Conservation (phyloP, 2,113 vertebrate genomes). For the Dicrurus megarhynchus region DNA sequence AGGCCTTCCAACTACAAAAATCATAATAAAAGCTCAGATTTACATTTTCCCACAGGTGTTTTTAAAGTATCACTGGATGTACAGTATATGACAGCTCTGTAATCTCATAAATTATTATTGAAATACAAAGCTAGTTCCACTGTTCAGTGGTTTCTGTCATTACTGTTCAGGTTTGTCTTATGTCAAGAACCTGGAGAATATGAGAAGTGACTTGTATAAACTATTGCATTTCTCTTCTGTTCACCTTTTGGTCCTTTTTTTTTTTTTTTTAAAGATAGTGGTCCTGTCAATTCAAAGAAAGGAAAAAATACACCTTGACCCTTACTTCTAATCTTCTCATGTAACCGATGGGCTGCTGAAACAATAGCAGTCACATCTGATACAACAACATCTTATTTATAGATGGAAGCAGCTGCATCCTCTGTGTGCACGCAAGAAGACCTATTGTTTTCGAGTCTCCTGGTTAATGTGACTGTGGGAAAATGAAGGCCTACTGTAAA, state of each 20-base stretch:
- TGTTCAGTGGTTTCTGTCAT: neutral
- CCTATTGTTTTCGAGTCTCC: slow-evolving; percentile 44
- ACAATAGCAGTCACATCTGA: neutral
- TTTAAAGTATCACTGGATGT: neutral
- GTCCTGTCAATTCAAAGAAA: neutral
- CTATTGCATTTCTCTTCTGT: neutral
- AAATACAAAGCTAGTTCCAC: neutral
- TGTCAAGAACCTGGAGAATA: neutral
- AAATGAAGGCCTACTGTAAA: neutral
- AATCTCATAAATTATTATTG: neutral
- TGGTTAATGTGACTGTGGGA: slow-evolving; percentile 17
- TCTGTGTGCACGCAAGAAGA: neutral
- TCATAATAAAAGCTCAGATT: neutral
- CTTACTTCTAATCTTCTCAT: neutral
- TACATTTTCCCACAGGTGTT: neutral
- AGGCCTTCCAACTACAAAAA: neutral
- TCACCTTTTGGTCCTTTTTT: neutral
- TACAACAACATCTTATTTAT: slow-evolving; percentile 13
- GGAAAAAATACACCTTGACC: neutral
- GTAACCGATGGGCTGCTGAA: neutral
- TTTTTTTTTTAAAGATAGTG: neutral
- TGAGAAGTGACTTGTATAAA: neutral
- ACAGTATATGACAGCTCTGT: neutral
- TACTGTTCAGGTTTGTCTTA: neutral
- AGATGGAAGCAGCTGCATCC: slow-evolving; percentile 61